These are phyloP conservation scores for Enteromius radiatus DNA, from an alignment of 2,797 vertebrate species.

Conservation along the genomic window DNA sequence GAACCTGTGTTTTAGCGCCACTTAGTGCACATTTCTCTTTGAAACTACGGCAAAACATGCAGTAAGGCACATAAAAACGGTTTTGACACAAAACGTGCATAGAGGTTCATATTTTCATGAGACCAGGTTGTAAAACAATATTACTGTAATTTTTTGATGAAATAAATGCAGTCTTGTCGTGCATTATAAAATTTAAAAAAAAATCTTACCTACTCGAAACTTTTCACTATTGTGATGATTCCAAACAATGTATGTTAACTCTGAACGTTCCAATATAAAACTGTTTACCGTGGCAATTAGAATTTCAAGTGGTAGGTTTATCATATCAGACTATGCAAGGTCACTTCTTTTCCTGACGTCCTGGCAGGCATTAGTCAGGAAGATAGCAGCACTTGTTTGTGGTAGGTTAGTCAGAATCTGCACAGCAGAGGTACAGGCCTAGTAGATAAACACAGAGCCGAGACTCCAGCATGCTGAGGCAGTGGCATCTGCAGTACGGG, in stretches of 20 bases:
- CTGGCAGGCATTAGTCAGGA: conserved; percentile 7
- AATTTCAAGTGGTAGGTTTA: not conserved
- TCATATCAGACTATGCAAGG: not conserved
- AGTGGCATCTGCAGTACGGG: conserved; percentile 18
- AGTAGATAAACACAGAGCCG: conserved; percentile 47
- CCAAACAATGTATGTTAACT: not conserved
- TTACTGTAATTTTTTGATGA: not conserved
- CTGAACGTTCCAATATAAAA: not conserved
- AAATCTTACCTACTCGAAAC: not conserved
- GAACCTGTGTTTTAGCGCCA: too few relatives aligned
- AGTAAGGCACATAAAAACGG: too few relatives aligned
- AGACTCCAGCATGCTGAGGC: conserved; percentile 14
- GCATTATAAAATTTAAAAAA: not conserved
- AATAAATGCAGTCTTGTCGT: not conserved
- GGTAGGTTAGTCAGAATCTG: conserved; percentile 13
- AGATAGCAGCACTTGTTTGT: not conserved
- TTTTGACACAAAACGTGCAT: too few relatives aligned
- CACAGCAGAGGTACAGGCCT: conserved; percentile 1
- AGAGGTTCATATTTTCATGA: too few relatives aligned
- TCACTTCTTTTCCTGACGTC: conserved; percentile 10
- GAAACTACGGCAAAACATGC: too few relatives aligned
- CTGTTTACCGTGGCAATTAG: not conserved
- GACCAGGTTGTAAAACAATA: not conserved
- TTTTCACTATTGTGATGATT: too few relatives aligned
- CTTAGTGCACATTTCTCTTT: too few relatives aligned